These are phyloP conservation scores for cat (Felis catus) DNA, from an alignment of 2,113 vertebrate genomes.

Conservation along the genomic window DNA sequence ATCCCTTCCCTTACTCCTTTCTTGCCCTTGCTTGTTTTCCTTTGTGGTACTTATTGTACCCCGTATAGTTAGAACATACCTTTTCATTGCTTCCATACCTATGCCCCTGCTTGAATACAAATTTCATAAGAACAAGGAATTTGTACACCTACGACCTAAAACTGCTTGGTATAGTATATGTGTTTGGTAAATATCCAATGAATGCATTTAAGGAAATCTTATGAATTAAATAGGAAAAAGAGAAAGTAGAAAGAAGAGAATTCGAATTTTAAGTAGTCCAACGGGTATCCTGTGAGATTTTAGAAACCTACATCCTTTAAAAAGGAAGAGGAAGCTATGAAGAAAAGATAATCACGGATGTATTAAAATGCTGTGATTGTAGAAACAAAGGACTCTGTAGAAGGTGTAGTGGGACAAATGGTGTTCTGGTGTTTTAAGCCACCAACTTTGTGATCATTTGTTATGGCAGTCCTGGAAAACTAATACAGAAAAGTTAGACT, in stretches of 20 bases:
- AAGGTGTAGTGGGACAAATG: not conserved
- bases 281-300: not conserved
- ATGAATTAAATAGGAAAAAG: not conserved
- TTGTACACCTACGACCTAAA: not conserved
- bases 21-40: not conserved
- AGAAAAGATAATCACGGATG: not conserved
- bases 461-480: not conserved
- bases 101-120: not conserved
- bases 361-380: not conserved
- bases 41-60: not conserved
- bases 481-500: not conserved
- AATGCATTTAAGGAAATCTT: slow-evolving; percentile 25
- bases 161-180: not conserved
- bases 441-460: not conserved
- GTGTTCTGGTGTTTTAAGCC: not conserved
- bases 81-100: not conserved
- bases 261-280: not conserved
- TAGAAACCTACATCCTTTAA: not conserved
- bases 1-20: not conserved
- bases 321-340: not conserved
- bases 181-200: slow-evolving; percentile 1
- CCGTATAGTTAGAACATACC: not conserved
- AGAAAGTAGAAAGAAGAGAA: not conserved
- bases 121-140: not conserved
- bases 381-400: not conserved